Conservation (phyloP, 2,113 vertebrate species). For the Brevimyrus niger region DNA sequence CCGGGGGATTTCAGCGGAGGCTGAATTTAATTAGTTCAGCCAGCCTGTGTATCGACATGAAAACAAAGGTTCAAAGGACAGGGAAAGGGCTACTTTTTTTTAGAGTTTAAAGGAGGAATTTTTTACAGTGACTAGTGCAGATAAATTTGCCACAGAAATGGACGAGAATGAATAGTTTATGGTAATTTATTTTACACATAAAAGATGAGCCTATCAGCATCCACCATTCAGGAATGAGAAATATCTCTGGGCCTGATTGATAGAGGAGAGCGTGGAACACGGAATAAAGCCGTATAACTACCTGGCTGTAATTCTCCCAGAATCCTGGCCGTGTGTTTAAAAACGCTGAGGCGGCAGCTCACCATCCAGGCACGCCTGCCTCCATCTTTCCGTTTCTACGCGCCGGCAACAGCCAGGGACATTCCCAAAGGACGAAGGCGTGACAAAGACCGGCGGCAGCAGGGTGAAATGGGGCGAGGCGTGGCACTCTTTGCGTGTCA, state of each 20-base stretch:
- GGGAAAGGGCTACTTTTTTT: neutral
- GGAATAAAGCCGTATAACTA: neutral
- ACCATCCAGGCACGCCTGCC: neutral
- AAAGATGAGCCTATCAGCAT: neutral
- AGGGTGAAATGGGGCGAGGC: neutral
- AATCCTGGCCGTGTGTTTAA: neutral
- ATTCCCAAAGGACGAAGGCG: neutral
- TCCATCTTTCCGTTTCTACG: neutral
- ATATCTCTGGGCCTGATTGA: neutral
- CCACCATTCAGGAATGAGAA: neutral
- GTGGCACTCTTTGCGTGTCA: neutral
- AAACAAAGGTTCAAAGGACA: conserved; percentile 5
- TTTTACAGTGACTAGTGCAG: neutral
- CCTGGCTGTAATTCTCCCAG: neutral
- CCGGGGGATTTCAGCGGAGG: neutral
- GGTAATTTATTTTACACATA: neutral
- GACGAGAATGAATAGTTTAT: neutral
- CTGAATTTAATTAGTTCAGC: conserved; percentile 13
- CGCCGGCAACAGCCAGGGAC: neutral
- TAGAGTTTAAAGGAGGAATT: neutral
- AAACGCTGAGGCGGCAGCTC: neutral
- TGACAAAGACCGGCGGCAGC: neutral
- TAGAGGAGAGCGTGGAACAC: neutral
- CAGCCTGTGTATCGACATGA: neutral
- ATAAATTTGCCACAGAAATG: neutral